Base-by-base conservation (phyloP, 2,113 vertebrate species). In the Zapus hudsonius region DNA sequence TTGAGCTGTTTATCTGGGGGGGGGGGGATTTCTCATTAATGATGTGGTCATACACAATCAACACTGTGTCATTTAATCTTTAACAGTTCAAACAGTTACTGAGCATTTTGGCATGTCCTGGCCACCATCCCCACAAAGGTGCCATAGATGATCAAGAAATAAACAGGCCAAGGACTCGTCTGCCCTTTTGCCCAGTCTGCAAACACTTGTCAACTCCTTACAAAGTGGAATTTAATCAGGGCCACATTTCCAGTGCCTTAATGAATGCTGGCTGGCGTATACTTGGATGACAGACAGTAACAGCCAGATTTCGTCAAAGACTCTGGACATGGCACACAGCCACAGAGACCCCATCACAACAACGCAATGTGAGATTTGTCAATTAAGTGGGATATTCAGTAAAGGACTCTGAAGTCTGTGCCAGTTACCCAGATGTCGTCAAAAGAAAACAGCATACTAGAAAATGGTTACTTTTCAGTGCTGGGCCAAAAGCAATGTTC, bases 401-500 rank as follows among this genome's bases (percentile, higher is more conserved):
- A 13, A 36, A 80, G 38, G 67, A 47, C 74, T 59, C 92, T 80
- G 16, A 75, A 72, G 59, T 76, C 83, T 31, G 66, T 90, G 42
- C 84, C 86, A 57, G 80, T 76, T 64, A 42, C 72, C 67, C 63
- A 93, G 93, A 89, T 87, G 88, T 76, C 42, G 63, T 70, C 82
- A 73, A 91, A 81, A 94, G 83, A 76, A 74, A 80, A 80, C 70
- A 33, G 57, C 83, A 29, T 64, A 73, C 72, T 67, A 42, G 78
- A 92, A 93, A 40, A 40, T 8, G 33, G 69, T 75, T 89, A 91
- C 78, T 87, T 87, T 85, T 63, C 87, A 82, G 82, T 59, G 72
- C 40, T 29, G 52, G 78, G 82, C 95, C 92, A 67, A 91, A 93
- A 96, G 94, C 85, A 59, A 47, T 78, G 93, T 76, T 94, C 11